These are phyloP conservation scores for Chloropsis cyanopogon DNA, from an alignment of 2,113 vertebrate species.

Conservation along the genomic window DNA sequence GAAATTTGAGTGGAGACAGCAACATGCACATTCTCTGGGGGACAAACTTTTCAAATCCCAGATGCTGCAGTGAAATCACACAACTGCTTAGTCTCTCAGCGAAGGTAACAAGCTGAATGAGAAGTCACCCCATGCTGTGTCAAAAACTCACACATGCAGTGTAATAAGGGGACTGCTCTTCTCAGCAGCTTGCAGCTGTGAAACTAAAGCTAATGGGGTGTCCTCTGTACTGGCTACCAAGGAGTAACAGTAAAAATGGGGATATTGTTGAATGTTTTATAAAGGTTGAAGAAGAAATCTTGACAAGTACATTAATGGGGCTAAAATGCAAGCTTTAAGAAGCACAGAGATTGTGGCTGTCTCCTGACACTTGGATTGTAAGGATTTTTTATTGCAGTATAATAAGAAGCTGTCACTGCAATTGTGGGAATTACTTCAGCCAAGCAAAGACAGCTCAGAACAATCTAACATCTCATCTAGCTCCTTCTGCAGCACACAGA, in stretches of 20 bases:
- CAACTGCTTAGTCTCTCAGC: neutral
- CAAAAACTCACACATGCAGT: neutral
- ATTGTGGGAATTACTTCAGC: neutral
- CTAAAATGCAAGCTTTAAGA: neutral
- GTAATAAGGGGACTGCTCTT: neutral
- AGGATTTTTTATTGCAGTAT: neutral
- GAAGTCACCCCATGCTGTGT: neutral
- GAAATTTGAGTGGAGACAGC: neutral
- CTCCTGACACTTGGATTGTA: neutral
- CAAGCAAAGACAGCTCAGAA: neutral
- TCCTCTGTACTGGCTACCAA: neutral
- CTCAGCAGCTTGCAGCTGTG: neutral
- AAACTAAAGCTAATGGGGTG: neutral
- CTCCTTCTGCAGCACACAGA: neutral
- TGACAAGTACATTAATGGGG: neutral
- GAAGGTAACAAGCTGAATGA: neutral
- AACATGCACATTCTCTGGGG: neutral
- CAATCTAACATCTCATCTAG: neutral
- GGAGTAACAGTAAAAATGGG: neutral
- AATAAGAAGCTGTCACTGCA: slow-evolving; percentile 16
- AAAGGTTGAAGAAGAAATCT: neutral
- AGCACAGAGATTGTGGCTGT: neutral
- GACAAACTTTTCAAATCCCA: slow-evolving; percentile 55
- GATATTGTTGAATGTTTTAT: neutral
- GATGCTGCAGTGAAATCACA: neutral